Conservation (phyloP, 1,140 invertebrate species). For the Pachypeltis micranthus region DNA sequence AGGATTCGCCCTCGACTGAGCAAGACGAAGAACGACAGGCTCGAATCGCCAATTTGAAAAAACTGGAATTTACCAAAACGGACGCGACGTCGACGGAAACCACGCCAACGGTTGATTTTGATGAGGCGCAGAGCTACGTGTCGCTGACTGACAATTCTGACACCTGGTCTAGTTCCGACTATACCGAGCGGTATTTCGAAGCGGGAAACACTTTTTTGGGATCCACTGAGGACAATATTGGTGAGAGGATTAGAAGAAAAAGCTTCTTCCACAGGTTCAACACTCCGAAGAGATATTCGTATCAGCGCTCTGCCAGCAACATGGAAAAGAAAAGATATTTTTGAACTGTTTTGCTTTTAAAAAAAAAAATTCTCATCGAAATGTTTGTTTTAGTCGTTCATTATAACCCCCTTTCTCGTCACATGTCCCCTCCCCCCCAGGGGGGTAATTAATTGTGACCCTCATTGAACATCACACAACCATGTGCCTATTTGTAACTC, state of each 20-base stretch:
- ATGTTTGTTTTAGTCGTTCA: too few relatives aligned
- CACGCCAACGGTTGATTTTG: conserved; percentile 12
- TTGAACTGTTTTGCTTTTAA: too few relatives aligned
- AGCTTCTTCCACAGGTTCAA: conserved; percentile 21
- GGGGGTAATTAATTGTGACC: too few relatives aligned
- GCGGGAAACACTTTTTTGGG: not conserved
- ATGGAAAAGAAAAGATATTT: conserved; percentile 20
- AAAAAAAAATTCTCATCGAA: too few relatives aligned
- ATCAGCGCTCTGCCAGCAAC: conserved; percentile 13
- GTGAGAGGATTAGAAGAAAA: conserved; percentile 19
- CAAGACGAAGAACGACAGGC: conserved; percentile 8
- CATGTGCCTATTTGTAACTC: too few relatives aligned
- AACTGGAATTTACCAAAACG: not conserved
- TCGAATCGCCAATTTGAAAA: not conserved
- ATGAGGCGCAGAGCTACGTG: conserved; percentile 7
- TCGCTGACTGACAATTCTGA: conserved; percentile 17
- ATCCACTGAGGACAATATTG: not conserved
- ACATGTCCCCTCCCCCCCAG: too few relatives aligned
- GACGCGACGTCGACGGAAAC: conserved; percentile 2
- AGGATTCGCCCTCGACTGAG: not conserved
- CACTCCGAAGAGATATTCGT: conserved; percentile 11
- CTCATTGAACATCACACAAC: too few relatives aligned
- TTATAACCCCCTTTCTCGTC: too few relatives aligned
- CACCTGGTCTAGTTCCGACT: conserved; percentile 16
- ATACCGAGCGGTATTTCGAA: conserved; percentile 3